These are phyloP conservation scores for Xylota sylvarum DNA, from an alignment of 2,888 invertebrate genomes.

Conservation along the genomic window DNA sequence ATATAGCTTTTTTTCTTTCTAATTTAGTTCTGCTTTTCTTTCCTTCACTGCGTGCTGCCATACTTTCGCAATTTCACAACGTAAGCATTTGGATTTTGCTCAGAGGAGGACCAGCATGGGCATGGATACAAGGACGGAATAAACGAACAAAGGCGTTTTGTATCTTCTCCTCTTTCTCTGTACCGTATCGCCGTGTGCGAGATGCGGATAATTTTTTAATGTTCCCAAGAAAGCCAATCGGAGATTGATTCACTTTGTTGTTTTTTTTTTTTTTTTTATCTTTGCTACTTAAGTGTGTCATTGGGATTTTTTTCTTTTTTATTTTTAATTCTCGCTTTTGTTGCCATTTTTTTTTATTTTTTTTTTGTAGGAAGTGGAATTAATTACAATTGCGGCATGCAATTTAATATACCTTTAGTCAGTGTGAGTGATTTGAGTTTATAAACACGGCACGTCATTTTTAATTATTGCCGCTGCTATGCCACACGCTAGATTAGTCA, in stretches of 20 bases:
- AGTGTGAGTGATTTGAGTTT: slow-evolving; percentile 1
- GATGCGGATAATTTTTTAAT: slow-evolving; percentile 33
- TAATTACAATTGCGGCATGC: slow-evolving; percentile 31
- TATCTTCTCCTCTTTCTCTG: background rate
- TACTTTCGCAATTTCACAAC: slow-evolving; percentile 26
- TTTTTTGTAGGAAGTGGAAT: slow-evolving; percentile 29
- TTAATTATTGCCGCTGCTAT: slow-evolving; percentile 20
- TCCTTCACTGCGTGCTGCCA: background rate
- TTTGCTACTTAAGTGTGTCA: slow-evolving; percentile 54
- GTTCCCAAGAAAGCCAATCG: slow-evolving; percentile 51
- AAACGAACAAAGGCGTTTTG: slow-evolving; percentile 6
- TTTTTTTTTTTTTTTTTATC: slow-evolving; percentile 14
- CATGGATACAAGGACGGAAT: slow-evolving; percentile 11
- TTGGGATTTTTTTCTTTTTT: slow-evolving; percentile 21
- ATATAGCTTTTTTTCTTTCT: slow-evolving; percentile 28
- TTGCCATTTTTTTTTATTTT: background rate
- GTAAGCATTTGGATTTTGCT: slow-evolving; percentile 1
- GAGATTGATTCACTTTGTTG: slow-evolving; percentile 47
- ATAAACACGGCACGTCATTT: slow-evolving; percentile 3
- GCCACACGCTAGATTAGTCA: background rate
- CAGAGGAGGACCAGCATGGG: background rate
- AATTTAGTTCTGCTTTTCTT: slow-evolving; percentile 23
- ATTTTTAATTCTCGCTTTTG: background rate
- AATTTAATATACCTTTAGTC: slow-evolving; percentile 24
- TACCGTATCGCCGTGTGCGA: background rate